Conservation (phyloP, 2,797 vertebrate species). For the Molossus molossus region DNA sequence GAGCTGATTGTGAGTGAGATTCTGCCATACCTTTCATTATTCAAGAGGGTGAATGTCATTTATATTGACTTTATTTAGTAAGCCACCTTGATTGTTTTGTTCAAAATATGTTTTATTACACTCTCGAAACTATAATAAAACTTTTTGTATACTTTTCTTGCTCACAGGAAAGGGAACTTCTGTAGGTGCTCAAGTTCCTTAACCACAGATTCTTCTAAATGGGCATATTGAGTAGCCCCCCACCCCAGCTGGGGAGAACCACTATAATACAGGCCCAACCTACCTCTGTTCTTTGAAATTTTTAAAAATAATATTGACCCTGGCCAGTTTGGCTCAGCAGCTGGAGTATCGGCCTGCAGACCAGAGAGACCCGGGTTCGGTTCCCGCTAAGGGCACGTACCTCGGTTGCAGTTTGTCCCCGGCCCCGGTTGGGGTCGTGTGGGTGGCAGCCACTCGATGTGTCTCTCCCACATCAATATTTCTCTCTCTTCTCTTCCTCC, state of each 20-base stretch:
- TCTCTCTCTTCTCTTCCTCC: too few relatives aligned
- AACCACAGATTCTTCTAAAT: not conserved
- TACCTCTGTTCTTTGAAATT: not conserved
- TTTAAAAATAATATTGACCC: not conserved
- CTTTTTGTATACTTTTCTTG: not conserved
- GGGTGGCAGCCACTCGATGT: too few relatives aligned
- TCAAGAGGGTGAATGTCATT: not conserved
- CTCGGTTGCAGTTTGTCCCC: too few relatives aligned
- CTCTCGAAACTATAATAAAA: slow-evolving; percentile 22
- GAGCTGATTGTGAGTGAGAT: not conserved
- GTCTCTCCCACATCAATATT: too few relatives aligned
- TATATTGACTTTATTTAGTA: not conserved
- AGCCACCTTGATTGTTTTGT: not conserved
- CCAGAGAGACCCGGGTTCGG: too few relatives aligned
- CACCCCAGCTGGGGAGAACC: not conserved
- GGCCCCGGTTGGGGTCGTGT: too few relatives aligned
- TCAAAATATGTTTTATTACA: slow-evolving; percentile 33
- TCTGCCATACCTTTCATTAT: not conserved
- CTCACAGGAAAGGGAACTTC: not conserved
- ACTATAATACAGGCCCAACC: not conserved
- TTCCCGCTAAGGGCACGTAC: too few relatives aligned
- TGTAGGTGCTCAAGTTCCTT: not conserved
- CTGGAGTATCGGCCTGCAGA: too few relatives aligned
- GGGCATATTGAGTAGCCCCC: not conserved
- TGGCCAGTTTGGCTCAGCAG: too few relatives aligned